Evolutionary conservation across 2,113 vertebrate species (phyloP).

Genomic region (Oncorhynchus mykiss): DNA sequence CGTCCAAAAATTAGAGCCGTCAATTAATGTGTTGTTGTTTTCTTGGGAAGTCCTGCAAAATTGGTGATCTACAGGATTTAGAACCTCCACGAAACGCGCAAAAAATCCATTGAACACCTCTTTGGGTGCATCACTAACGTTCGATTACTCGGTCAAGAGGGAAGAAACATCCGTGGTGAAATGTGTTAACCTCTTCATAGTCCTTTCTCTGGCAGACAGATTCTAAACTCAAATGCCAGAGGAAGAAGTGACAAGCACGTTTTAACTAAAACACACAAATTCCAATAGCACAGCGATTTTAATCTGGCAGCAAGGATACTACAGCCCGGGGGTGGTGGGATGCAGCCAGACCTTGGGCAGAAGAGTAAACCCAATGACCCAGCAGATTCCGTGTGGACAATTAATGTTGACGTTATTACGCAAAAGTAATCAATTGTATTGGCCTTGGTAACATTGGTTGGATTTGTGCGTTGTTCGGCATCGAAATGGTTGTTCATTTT

Average conservation of each 20-base stretch:
- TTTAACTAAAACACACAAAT: conserved; percentile 52
- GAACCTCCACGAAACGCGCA: conserved; percentile 55
- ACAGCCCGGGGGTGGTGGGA: conserved; percentile 36
- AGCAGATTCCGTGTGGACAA: conserved; percentile 13
- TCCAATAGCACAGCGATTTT: conserved; percentile 41
- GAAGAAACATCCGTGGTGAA: conserved; percentile 64
- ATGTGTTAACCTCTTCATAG: conserved; percentile 69
- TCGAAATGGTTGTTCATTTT: not conserved
- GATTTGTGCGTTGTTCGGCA: not conserved
- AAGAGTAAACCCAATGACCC: conserved; percentile 5
- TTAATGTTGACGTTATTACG: conserved; percentile 3
- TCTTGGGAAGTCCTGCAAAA: conserved; percentile 47
- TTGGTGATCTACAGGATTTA: conserved; percentile 24
- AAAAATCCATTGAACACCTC: conserved; percentile 44
- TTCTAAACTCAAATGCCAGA: conserved; percentile 55
- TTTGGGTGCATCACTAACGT: conserved; percentile 60
- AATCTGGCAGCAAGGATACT: conserved; percentile 29
- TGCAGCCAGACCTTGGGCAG: conserved; percentile 24
- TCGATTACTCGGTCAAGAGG: conserved; percentile 67
- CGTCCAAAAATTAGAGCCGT: conserved; percentile 43
- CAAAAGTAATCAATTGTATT: not conserved
- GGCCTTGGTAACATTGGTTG: conserved; percentile 4
- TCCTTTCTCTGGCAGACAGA: conserved; percentile 55
- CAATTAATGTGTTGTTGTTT: conserved; percentile 20
- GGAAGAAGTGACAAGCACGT: conserved; percentile 47